A percentile compares a stretch with the other conserved stretches of the same genome.
Conservation (phyloP, 2,113 vertebrate genomes). For the Lichenostomus cassidix region DNA sequence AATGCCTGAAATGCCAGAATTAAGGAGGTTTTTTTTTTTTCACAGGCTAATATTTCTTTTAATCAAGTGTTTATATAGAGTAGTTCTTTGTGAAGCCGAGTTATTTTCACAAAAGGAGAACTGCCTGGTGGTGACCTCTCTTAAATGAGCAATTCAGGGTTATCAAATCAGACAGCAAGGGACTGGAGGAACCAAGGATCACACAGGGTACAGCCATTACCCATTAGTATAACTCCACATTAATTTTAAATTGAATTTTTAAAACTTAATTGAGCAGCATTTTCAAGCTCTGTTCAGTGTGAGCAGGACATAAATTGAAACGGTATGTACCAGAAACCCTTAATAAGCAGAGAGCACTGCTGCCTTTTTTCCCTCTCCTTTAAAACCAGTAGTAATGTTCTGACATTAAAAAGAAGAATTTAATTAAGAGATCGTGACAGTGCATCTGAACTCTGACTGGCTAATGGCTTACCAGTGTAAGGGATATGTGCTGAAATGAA, state of each 20-base stretch:
- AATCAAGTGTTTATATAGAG: neutral
- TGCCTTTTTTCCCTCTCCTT: slow-evolving; percentile 45
- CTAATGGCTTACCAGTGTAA: slow-evolving; percentile 18
- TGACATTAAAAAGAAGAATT: slow-evolving; percentile 64
- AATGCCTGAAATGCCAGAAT: neutral
- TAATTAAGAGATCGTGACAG: slow-evolving; percentile 54
- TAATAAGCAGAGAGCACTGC: slow-evolving; percentile 51
- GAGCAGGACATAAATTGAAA: slow-evolving; percentile 65
- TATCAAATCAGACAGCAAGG: slow-evolving; percentile 63
- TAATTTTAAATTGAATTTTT: slow-evolving; percentile 69
- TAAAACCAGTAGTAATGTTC: slow-evolving; percentile 31
- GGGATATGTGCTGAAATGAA: neutral
- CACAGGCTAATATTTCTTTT: neutral
- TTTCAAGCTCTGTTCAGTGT: slow-evolving; percentile 61
- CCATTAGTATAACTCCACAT: slow-evolving; percentile 63
- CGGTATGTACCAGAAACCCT: slow-evolving; percentile 39
- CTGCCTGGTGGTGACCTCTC: slow-evolving; percentile 44
- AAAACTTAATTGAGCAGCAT: slow-evolving; percentile 66
- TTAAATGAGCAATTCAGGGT: slow-evolving; percentile 50
- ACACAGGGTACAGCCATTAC: slow-evolving; percentile 44
- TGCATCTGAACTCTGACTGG: slow-evolving; percentile 46
- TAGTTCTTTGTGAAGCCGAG: neutral
- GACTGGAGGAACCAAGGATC: slow-evolving; percentile 20
- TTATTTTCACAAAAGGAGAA: slow-evolving; percentile 25
- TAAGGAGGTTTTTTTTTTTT: slow-evolving; percentile 6